Conservation (phyloP, 1,140 invertebrate species). For the Pogonomyrmex californicus region DNA sequence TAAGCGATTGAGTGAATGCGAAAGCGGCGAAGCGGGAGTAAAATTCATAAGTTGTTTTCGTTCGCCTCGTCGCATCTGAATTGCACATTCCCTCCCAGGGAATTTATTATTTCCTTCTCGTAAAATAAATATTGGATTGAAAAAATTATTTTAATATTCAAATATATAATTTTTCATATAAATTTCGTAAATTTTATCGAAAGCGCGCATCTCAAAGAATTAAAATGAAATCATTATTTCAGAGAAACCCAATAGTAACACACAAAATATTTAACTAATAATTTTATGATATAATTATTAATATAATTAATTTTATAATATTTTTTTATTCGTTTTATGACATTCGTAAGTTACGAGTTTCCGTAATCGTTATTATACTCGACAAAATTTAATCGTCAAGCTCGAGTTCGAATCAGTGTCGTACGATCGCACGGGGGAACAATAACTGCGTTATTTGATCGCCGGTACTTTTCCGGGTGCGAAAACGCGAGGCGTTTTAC, state of each 20-base stretch:
- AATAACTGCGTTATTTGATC: constrained; percentile 36
- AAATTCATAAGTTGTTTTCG: constrained; percentile 56
- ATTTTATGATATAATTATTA: neutral
- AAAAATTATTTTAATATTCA: neutral
- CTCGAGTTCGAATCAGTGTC: neutral
- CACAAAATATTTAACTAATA: neutral
- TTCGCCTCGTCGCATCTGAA: neutral
- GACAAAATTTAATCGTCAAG: neutral
- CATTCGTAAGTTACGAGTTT: neutral
- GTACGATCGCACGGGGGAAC: neutral
- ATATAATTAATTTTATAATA: neutral
- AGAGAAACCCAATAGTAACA: neutral
- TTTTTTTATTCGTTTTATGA: neutral
- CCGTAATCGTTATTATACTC: neutral
- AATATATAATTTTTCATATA: neutral
- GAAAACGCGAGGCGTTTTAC: constrained; percentile 42
- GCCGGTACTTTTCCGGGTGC: constrained; percentile 37
- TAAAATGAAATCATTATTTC: neutral
- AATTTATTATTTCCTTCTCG: neutral
- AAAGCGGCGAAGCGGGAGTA: constrained; percentile 37
- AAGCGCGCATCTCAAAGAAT: neutral
- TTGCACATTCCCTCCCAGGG: neutral
- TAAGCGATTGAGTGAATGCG: constrained; percentile 70
- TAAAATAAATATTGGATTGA: neutral
- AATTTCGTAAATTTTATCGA: neutral